Conservation (phyloP, 2,888 invertebrate genomes). For the Acanthopleura granulata region DNA sequence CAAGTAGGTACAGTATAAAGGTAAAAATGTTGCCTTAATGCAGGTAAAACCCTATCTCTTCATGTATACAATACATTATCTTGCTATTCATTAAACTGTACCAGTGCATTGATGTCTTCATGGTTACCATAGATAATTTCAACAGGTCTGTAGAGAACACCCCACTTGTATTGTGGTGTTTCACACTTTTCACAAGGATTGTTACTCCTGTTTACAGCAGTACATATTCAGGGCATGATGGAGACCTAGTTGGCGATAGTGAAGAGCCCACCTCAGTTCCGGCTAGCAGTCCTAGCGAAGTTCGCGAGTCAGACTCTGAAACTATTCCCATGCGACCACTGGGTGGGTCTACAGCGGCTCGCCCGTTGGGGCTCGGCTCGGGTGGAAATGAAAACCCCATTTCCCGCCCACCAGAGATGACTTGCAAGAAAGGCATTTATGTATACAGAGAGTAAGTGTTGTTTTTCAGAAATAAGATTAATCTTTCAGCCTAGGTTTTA, state of each 20-base stretch:
- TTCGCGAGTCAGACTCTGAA: conserved; percentile 69
- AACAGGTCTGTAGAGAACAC: too few relatives aligned
- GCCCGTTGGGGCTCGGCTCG: conserved; percentile 5
- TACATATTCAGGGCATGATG: conserved; percentile 37
- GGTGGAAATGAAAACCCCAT: conserved; percentile 15
- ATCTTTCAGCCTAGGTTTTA: too few relatives aligned
- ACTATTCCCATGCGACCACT: conserved; percentile 82
- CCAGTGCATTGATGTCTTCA: too few relatives aligned
- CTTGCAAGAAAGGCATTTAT: conserved; percentile 59
- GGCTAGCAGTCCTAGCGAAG: conserved; percentile 35
- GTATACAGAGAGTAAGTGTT: conserved; percentile 65
- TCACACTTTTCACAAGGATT: not conserved
- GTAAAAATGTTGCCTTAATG: too few relatives aligned
- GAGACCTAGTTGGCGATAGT: conserved; percentile 31
- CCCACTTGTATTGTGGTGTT: too few relatives aligned
- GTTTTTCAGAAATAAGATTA: too few relatives aligned
- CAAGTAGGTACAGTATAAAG: too few relatives aligned
- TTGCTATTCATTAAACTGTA: too few relatives aligned
- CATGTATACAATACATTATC: too few relatives aligned
- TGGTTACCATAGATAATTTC: too few relatives aligned
- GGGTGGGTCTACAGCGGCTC: conserved; percentile 45
- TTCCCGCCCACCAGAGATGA: conserved; percentile 38
- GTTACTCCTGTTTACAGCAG: conserved; percentile 24
- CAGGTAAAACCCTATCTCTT: too few relatives aligned
- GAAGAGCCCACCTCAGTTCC: conserved; percentile 26